phyloP scores from a whole-genome alignment of 2,113 vertebrate species.

The Cettia cetti region DNA sequence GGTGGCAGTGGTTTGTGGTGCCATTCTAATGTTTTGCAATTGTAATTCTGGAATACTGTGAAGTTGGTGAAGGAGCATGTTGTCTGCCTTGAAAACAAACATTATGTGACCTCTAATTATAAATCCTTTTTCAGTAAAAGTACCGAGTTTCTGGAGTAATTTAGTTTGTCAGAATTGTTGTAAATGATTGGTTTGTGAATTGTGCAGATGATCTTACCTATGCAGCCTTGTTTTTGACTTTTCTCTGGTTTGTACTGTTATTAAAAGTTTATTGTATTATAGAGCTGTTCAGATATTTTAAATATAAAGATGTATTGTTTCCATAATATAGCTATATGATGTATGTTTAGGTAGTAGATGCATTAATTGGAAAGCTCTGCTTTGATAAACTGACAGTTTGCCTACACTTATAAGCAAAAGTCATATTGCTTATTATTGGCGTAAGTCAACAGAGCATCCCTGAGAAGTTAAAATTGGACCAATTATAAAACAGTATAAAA shows the following conservation, averaged over 20 bases:
- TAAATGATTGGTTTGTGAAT: slow-evolving; percentile 83
- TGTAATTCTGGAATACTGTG: slow-evolving; percentile 46
- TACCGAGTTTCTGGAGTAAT: slow-evolving; percentile 74
- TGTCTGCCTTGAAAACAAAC: slow-evolving; percentile 64
- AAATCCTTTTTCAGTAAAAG: slow-evolving; percentile 67
- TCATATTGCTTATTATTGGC: slow-evolving; percentile 71
- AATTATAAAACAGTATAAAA: slow-evolving; percentile 77
- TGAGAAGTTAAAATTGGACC: slow-evolving; percentile 78
- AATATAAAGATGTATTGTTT: slow-evolving; percentile 87
- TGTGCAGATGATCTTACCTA: slow-evolving; percentile 87
- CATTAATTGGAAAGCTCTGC: slow-evolving; percentile 84
- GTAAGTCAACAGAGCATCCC: slow-evolving; percentile 72
- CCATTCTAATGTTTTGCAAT: slow-evolving; percentile 16
- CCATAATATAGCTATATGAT: slow-evolving; percentile 81
- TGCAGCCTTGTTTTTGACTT: slow-evolving; percentile 90
- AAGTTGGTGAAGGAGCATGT: slow-evolving; percentile 50
- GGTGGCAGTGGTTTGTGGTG: not conserved
- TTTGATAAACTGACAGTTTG: slow-evolving; percentile 87
- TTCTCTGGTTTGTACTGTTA: slow-evolving; percentile 84
- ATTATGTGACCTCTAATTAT: slow-evolving; percentile 70
- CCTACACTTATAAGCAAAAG: slow-evolving; percentile 79
- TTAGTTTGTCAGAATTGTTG: slow-evolving; percentile 69
- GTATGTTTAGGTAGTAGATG: slow-evolving; percentile 87
- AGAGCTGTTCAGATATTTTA: slow-evolving; percentile 90
- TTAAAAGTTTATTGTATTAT: slow-evolving; percentile 92